phyloP scores from a whole-genome alignment of 2,797 vertebrate genomes.

The Tokudaia muenninki region DNA sequence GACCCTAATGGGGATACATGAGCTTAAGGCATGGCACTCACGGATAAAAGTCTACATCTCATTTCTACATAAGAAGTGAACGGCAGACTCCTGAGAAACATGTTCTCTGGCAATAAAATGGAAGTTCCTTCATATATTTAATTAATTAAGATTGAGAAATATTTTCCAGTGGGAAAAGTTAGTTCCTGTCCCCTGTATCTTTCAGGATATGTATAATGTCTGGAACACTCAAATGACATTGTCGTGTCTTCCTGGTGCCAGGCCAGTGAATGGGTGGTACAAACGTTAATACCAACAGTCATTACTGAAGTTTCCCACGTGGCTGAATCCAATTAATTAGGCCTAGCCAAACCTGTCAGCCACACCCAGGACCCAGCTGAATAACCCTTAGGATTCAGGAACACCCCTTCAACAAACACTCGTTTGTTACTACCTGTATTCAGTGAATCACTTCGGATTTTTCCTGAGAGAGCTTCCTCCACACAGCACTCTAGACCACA shows the following conservation, averaged over 20 bases:
- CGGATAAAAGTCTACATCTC: background rate
- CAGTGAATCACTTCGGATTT: constrained; percentile 30
- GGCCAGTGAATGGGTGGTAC: constrained; percentile 11
- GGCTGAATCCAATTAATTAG: constrained; percentile 73
- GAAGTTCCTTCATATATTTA: background rate
- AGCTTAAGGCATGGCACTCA: background rate
- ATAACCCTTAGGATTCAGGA: constrained; percentile 57
- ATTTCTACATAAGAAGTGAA: constrained; percentile 1
- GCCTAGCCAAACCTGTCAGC: constrained; percentile 59
- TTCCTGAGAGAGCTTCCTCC: background rate
- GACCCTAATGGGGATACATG: background rate
- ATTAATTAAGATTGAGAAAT: constrained; percentile 22
- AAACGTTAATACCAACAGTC: constrained; percentile 51
- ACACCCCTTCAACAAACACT: constrained; percentile 44
- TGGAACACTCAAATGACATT: constrained; percentile 42
- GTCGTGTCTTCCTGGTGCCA: constrained; percentile 40
- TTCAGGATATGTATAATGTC: background rate
- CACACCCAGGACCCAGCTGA: constrained; percentile 35
- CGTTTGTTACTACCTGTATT: background rate
- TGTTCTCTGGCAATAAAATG: constrained; percentile 7
- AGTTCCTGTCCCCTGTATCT: background rate
- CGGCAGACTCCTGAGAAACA: constrained; percentile 4
- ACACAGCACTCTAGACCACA: background rate
- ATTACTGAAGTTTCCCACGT: constrained; percentile 68
- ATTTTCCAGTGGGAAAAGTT: constrained; percentile 50